phyloP scores from a whole-genome alignment of 2,797 vertebrate genomes.

The Netta rufina region DNA sequence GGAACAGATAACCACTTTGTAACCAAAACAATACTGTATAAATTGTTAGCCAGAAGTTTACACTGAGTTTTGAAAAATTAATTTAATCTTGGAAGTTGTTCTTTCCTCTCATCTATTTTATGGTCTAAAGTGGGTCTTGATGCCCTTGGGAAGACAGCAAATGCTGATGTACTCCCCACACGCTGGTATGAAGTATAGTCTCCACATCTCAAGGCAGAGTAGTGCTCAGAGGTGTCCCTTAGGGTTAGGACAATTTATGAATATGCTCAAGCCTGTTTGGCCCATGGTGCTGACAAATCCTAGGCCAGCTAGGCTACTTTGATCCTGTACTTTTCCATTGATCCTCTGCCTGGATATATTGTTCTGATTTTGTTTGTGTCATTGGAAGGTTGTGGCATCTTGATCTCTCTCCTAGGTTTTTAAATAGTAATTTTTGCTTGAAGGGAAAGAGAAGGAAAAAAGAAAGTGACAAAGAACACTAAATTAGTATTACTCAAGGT shows the following conservation, averaged over 20 bases:
- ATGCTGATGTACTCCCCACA: not conserved
- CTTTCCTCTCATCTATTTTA: not conserved
- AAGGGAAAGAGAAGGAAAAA: not conserved
- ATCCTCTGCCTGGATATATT: not conserved
- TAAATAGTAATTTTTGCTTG: conserved; percentile 34
- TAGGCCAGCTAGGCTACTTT: not conserved
- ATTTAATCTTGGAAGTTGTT: not conserved
- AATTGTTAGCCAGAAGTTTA: not conserved
- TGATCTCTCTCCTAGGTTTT: conserved; percentile 39
- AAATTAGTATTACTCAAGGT: not conserved
- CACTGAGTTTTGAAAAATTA: not conserved
- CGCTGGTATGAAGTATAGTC: not conserved
- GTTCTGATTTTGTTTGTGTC: conserved; percentile 22
- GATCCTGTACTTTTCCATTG: not conserved
- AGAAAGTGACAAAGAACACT: not conserved
- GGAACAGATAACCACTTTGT: not conserved
- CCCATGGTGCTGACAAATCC: not conserved
- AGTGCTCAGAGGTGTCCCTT: not conserved
- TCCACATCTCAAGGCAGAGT: not conserved
- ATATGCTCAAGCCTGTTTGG: conserved; percentile 11
- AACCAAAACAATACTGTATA: not conserved
- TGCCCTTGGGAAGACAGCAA: not conserved
- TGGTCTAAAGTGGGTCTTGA: not conserved
- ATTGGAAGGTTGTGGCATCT: not conserved
- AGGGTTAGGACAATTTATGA: conserved; percentile 9